Base-by-base conservation (phyloP, 1,140 invertebrate species). In the Lepidotrigona ventralis region DNA sequence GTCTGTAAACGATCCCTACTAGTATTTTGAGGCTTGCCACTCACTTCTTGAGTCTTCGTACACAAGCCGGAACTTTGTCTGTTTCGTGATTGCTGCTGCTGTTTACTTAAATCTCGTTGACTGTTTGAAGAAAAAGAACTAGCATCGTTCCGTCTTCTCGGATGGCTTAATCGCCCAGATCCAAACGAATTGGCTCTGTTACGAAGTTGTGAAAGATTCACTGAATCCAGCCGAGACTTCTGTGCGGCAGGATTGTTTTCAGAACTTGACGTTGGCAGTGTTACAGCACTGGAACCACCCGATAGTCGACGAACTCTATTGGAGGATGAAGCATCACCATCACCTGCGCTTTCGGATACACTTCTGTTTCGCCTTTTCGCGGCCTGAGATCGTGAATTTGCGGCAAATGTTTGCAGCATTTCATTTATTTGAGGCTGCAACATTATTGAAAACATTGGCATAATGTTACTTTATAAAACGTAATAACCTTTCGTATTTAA, bases 321-420 rank as follows among this genome's bases (percentile, higher is more conserved):
- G 19, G 84, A 90, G 2, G 90, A 81, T 8, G 91, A 91, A 1
- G 82, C 85, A 46, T 93, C 90, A 4, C 79, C 90, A 26, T 89
- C 92, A 23, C 92, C 92, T 0, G 92, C 94, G 56, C 95, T 96
- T 83, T 96, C 95, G 0, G 95, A 96, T 2, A 95, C 94, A 76
- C 95, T 96, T 73, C 95, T 94, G 87, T 95, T 95, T n/a, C 95
- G 93, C 64, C 94, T 93, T 51, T 95, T 94, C 26, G 94, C 92
- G 21, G 93, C 93, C 5, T 92, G 90, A 9, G 93, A 91, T 83
- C 93, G 94, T 0, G 93, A 92, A 23, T 89, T 86, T 29, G 90
- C 92, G 60, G 93, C 93, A 74, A 94, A 93, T 73, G 93, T 91
- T 86, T 94, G 93, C 29, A 95, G 89, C 93, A 95, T 94, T 78